Percentiles rank a stretch among this genome's conserved stretches.
Evolutionary conservation across 1,140 invertebrate species (phyloP).

Genomic region (Drosophila repleta): DNA sequence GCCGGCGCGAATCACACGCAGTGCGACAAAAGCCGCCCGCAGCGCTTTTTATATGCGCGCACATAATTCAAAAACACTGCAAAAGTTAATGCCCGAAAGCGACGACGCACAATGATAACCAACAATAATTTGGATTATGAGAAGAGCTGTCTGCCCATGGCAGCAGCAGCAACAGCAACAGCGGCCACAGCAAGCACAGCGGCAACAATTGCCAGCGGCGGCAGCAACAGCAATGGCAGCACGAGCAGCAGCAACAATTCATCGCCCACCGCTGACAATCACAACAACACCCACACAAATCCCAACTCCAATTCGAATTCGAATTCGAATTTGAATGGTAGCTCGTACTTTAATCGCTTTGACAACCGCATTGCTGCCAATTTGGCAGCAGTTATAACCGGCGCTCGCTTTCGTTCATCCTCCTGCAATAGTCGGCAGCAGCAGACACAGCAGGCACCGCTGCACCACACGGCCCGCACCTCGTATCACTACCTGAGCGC

Average conservation of each 20-base stretch:
- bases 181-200: conserved; percentile 8
- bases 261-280: conserved; percentile 64
- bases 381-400: conserved; percentile 72
- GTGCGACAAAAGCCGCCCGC: conserved; percentile 79
- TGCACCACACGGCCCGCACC: conserved; percentile 14
- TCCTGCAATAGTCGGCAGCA: conserved; percentile 64
- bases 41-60: conserved; percentile 78
- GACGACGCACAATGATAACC: conserved; percentile 75
- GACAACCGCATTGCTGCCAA: conserved; percentile 80
- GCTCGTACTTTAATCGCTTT: conserved; percentile 77
- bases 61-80: conserved; percentile 78
- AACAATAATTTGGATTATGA: conserved; percentile 83
- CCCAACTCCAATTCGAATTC: conserved; percentile 31
- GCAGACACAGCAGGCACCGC: conserved; percentile 1
- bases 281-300: conserved; percentile 47
- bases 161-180: conserved; percentile 13
- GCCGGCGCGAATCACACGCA: conserved; percentile 60
- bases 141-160: conserved; percentile 50
- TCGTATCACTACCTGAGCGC: conserved; percentile 8
- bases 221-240: conserved; percentile 56
- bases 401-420: conserved; percentile 73
- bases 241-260: conserved; percentile 76
- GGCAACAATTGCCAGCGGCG: conserved; percentile 17
- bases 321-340: conserved; percentile 46
- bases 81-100: conserved; percentile 80